Conservation (phyloP, 1,140 invertebrate species). For the Varroa destructor region DNA sequence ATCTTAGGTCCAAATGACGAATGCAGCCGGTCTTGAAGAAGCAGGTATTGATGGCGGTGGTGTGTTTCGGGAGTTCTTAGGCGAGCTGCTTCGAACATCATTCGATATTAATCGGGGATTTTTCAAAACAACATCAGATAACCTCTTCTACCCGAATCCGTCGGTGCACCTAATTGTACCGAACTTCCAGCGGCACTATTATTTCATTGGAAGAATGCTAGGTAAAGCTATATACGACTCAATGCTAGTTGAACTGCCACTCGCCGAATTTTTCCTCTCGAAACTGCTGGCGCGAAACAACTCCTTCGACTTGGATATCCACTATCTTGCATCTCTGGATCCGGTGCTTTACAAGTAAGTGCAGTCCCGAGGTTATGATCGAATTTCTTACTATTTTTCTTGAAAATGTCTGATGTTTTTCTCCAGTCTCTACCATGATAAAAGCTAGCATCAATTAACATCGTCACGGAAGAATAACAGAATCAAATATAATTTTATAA, state of each 20-base stretch:
- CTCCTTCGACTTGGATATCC: conserved; percentile 64
- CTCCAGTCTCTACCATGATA: too few relatives aligned
- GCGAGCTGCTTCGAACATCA: conserved; percentile 76
- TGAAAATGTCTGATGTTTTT: too few relatives aligned
- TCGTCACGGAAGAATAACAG: too few relatives aligned
- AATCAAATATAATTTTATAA: too few relatives aligned
- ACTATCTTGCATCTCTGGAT: conserved; percentile 82
- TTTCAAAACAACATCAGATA: conserved; percentile 77
- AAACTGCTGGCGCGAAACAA: conserved; percentile 63
- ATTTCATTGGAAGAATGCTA: conserved; percentile 82
- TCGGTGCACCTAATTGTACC: conserved; percentile 65
- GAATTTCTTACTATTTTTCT: too few relatives aligned
- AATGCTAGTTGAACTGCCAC: conserved; percentile 77
- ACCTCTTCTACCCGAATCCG: conserved; percentile 88
- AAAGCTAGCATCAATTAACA: too few relatives aligned
- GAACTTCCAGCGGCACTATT: conserved; percentile 80
- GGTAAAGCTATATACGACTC: conserved; percentile 92
- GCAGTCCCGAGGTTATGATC: neutral
- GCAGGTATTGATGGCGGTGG: conserved; percentile 90
- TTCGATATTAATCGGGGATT: conserved; percentile 94
- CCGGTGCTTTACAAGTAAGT: conserved; percentile 62
- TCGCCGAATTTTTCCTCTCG: conserved; percentile 80
- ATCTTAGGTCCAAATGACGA: conserved; percentile 75
- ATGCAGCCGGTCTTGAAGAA: conserved; percentile 74
- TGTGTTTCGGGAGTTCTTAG: conserved; percentile 73